phyloP scores from a whole-genome alignment of 2,888 invertebrate genomes.

The Phorcus lineatus region DNA sequence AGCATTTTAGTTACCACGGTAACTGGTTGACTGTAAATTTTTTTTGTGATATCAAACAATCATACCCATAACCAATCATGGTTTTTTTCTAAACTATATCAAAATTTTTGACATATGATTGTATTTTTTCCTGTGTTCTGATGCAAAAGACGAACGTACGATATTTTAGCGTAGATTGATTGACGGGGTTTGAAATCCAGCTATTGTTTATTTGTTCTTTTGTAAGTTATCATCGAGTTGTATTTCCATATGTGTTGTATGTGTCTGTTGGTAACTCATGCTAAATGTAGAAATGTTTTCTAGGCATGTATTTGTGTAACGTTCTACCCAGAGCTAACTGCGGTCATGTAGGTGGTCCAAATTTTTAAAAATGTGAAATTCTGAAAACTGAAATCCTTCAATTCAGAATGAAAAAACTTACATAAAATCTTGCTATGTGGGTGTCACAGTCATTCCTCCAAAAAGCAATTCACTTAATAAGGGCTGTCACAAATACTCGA shows the following conservation, averaged over 20 bases:
- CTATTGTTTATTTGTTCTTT: conserved; percentile 5
- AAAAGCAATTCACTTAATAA: no score
- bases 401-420: no score
- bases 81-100: neutral
- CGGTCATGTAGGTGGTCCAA: no score
- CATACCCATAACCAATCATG: conserved; percentile 22
- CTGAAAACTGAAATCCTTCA: no score
- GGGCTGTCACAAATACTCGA: no score
- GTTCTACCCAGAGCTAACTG: no score
- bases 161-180: no score
- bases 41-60: conserved; percentile 10
- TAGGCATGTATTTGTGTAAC: no score
- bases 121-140: conserved; percentile 16
- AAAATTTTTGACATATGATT: conserved; percentile 14
- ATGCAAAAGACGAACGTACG: neutral
- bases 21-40: neutral
- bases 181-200: conserved; percentile 13
- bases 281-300: no score
- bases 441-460: no score
- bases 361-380: no score
- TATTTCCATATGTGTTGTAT: conserved; percentile 14
- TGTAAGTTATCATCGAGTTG: conserved; percentile 1
- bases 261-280: neutral
- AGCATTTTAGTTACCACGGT: conserved; percentile 7
- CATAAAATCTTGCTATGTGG: no score